These are phyloP conservation scores for Drosophila pseudoananassae DNA, from an alignment of 1,140 invertebrate species.

Conservation along the genomic window DNA sequence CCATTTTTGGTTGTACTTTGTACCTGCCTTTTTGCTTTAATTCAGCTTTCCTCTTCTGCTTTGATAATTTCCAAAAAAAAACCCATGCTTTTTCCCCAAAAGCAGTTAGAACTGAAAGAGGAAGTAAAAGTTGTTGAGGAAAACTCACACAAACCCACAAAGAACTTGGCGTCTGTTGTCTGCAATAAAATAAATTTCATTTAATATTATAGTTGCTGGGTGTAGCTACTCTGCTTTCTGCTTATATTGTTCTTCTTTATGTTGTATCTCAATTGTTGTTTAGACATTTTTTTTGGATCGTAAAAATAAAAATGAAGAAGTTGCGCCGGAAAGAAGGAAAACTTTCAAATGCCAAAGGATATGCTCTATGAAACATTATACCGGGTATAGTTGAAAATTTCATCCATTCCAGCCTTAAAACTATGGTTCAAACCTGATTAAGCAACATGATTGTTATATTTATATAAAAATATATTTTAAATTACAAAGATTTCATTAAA, in stretches of 20 bases:
- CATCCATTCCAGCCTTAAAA: no score
- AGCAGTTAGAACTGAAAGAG: constrained; percentile 14
- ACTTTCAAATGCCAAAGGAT: constrained; percentile 41
- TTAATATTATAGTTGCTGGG: constrained; percentile 42
- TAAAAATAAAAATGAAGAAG: constrained; percentile 67
- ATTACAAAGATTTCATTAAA: no score
- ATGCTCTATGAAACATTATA: constrained; percentile 1
- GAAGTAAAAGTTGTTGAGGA: background rate
- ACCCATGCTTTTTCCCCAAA: constrained; percentile 37
- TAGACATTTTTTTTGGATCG: constrained; percentile 50
- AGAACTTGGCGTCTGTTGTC: constrained; percentile 52
- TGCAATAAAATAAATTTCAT: constrained; percentile 74
- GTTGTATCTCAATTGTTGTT: constrained; percentile 51
- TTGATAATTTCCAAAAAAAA: constrained; percentile 48
- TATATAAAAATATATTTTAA: background rate
- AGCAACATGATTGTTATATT: background rate
- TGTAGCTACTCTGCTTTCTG: background rate
- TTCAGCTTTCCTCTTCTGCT: constrained; percentile 15
- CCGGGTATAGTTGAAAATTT: background rate
- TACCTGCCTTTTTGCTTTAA: background rate
- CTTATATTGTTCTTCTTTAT: constrained; percentile 48
- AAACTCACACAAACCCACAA: background rate
- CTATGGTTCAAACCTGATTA: no score
- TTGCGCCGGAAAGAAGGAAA: constrained; percentile 32
- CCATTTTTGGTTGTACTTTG: constrained; percentile 41